phyloP scores from a whole-genome alignment of 2,888 invertebrate species.

The Caenorhabditis wallacei region DNA sequence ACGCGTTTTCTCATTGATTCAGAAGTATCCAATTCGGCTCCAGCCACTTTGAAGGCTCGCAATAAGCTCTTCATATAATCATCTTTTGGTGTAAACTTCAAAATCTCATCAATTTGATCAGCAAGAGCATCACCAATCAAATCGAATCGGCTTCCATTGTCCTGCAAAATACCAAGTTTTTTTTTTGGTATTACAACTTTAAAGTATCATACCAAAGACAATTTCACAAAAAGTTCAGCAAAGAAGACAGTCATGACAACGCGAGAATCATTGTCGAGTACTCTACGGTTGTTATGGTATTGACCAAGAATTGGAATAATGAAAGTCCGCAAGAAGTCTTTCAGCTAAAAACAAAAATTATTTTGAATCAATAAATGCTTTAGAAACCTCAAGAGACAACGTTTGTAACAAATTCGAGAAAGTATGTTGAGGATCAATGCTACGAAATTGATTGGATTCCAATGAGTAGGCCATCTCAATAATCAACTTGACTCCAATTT shows the following conservation, averaged over 20 bases:
- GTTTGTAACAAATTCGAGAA: slow-evolving; percentile 55
- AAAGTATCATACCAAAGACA: slow-evolving; percentile 29
- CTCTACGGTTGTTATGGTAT: slow-evolving; percentile 11
- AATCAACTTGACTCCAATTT: slow-evolving; percentile 39
- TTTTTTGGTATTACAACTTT: too few relatives aligned
- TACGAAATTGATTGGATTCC: slow-evolving; percentile 38
- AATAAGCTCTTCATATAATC: slow-evolving; percentile 51
- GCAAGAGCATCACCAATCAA: slow-evolving; percentile 39
- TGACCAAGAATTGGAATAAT: slow-evolving; percentile 38
- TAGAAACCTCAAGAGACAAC: slow-evolving; percentile 45
- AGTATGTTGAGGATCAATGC: slow-evolving; percentile 62
- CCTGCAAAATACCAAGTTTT: too few relatives aligned
- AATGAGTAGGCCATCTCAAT: slow-evolving; percentile 59
- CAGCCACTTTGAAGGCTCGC: slow-evolving; percentile 54
- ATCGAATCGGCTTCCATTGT: slow-evolving; percentile 52
- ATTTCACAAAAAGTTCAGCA: slow-evolving; percentile 52
- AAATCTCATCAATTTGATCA: slow-evolving; percentile 57
- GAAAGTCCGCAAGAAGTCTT: slow-evolving; percentile 37
- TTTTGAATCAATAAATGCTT: not conserved
- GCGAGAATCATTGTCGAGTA: slow-evolving; percentile 30
- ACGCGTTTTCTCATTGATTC: slow-evolving; percentile 15
- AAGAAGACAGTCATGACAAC: slow-evolving; percentile 55
- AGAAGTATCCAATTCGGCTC: slow-evolving; percentile 54
- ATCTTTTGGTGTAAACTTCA: slow-evolving; percentile 48
- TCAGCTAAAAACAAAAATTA: slow-evolving; percentile 25